A percentile compares a stretch with the other conserved stretches of the same genome.
These are phyloP conservation scores for Otis tarda DNA, from an alignment of 2,113 vertebrate genomes.

Conservation along the genomic window DNA sequence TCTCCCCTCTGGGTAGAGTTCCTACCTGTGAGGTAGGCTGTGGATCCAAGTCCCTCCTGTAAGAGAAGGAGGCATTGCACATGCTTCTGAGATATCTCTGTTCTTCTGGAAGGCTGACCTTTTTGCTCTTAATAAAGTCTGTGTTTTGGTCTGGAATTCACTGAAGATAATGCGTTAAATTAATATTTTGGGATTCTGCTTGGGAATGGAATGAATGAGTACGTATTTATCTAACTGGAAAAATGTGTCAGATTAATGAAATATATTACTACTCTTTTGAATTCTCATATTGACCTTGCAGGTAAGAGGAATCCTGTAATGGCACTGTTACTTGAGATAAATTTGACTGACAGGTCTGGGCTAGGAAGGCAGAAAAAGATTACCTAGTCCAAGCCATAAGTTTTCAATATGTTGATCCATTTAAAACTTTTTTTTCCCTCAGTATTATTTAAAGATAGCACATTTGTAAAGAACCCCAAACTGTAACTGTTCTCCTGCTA, in stretches of 20 bases:
- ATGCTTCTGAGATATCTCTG: background rate
- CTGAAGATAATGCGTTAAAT: background rate
- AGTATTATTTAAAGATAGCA: background rate
- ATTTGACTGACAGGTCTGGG: background rate
- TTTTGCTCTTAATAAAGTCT: background rate
- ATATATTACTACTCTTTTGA: background rate
- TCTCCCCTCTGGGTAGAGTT: background rate
- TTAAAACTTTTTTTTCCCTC: background rate
- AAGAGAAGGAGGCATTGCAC: background rate
- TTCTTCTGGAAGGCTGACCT: background rate
- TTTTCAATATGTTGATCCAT: background rate
- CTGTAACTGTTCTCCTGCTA: background rate
- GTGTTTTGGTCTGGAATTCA: background rate
- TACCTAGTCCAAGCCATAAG: background rate
- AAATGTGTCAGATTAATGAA: background rate
- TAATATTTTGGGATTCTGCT: background rate
- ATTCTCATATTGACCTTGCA: background rate
- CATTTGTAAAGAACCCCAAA: background rate
- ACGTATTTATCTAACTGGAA: background rate
- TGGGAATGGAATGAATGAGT: background rate
- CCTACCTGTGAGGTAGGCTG: background rate
- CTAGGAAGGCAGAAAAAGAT: background rate
- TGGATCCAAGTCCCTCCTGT: background rate
- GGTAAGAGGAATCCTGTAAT: background rate
- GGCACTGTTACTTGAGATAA: background rate